Evolutionary conservation across 2,888 invertebrate species (phyloP).

Genomic region (Macrophya annulata): DNA sequence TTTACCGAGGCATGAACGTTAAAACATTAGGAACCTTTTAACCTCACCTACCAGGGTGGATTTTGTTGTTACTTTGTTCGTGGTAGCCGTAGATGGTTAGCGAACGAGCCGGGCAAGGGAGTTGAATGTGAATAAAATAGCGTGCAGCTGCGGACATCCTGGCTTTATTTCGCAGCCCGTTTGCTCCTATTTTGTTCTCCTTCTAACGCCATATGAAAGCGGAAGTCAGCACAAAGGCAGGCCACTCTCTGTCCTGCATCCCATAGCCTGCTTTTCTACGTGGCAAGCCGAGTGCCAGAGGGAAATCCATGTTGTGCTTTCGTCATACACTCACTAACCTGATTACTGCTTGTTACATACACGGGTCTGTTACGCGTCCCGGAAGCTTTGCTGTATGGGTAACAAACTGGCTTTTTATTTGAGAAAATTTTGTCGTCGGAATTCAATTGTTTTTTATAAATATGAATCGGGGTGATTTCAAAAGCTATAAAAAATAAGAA

Average conservation of each 20-base stretch:
- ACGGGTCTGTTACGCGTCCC: conserved; percentile 4
- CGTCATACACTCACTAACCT: conserved; percentile 43
- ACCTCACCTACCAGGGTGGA: conserved; percentile 58
- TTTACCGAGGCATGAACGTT: conserved; percentile 48
- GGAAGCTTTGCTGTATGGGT: not conserved
- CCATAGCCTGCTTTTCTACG: not conserved
- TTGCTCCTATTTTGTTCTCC: conserved; percentile 35
- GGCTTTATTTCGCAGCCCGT: conserved; percentile 81
- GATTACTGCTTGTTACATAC: conserved; percentile 26
- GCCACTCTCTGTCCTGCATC: conserved; percentile 1
- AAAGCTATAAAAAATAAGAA: not conserved
- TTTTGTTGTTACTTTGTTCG: conserved; percentile 57
- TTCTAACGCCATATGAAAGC: conserved; percentile 37
- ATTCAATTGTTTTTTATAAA: not conserved
- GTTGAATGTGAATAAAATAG: conserved; percentile 58
- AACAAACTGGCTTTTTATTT: conserved; percentile 2
- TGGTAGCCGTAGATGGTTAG: conserved; percentile 39
- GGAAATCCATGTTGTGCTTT: conserved; percentile 43
- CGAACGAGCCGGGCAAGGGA: conserved; percentile 36
- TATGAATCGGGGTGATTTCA: not conserved
- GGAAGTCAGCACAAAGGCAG: conserved; percentile 52
- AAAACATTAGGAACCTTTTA: conserved; percentile 61
- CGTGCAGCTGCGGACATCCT: conserved; percentile 65
- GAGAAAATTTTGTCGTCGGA: not conserved
- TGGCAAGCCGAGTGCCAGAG: conserved; percentile 22